Conservation (phyloP, 1,140 invertebrate genomes). For the Saxidomus purpurata region DNA sequence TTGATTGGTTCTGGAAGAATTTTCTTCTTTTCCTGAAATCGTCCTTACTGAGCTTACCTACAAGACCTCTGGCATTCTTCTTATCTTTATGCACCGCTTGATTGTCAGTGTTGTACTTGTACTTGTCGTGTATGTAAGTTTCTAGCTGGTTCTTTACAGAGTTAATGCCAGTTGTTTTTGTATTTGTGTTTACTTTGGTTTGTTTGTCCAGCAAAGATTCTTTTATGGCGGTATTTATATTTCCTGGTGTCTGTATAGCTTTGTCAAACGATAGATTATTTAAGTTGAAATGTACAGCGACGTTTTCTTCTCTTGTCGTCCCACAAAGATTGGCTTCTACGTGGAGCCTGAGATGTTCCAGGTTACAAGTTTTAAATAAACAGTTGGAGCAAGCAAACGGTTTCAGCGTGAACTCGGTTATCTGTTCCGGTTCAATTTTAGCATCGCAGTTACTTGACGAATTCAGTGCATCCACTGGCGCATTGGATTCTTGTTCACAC, state of each 20-base stretch:
- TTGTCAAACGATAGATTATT: too few species aligned
- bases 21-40: background rate
- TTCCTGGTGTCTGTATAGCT: too few species aligned
- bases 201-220: too few species aligned
- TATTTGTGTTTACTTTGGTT: too few species aligned
- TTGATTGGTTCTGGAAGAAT: background rate
- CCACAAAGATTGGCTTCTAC: conserved; percentile 30
- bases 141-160: too few species aligned
- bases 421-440: background rate
- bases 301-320: background rate
- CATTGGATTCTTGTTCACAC: background rate
- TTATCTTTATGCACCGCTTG: too few species aligned
- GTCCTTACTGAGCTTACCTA: background rate
- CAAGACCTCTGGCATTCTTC: too few species aligned
- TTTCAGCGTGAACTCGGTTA: background rate
- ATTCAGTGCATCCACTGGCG: background rate
- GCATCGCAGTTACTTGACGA: background rate
- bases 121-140: background rate
- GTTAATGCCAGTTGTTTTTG: too few species aligned
- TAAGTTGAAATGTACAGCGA: too few species aligned
- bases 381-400: conserved; percentile 30
- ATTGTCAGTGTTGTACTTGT: too few species aligned
- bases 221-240: too few species aligned
- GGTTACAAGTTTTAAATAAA: background rate
- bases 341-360: conserved; percentile 3